These are phyloP conservation scores for Cheilosia urbana DNA, from an alignment of 2,888 invertebrate genomes.

Conservation along the genomic window DNA sequence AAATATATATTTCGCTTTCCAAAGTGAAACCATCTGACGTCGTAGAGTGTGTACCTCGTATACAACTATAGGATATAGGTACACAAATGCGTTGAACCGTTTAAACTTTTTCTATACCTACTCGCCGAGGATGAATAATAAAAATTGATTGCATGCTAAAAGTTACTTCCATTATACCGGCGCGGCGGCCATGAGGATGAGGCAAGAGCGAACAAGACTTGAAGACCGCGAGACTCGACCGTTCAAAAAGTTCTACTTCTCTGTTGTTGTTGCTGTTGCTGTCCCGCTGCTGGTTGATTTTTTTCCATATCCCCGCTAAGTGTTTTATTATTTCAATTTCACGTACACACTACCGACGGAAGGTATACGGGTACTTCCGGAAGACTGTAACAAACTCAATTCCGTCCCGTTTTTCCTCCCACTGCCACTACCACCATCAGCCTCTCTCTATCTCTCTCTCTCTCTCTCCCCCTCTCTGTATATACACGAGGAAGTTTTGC, in stretches of 20 bases:
- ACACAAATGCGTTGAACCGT: slow-evolving; percentile 62
- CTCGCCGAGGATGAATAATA: slow-evolving; percentile 62
- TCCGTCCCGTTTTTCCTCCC: slow-evolving; percentile 23
- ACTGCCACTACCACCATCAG: neutral
- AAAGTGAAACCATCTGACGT: slow-evolving; percentile 13
- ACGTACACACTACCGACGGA: slow-evolving; percentile 54
- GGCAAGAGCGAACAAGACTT: slow-evolving; percentile 23
- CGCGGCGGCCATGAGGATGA: neutral
- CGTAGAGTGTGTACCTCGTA: slow-evolving; percentile 25
- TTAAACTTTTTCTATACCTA: slow-evolving; percentile 50
- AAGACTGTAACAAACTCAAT: slow-evolving; percentile 70
- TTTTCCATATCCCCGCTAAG: slow-evolving; percentile 68
- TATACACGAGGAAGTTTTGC: slow-evolving; percentile 56
- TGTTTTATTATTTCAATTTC: slow-evolving; percentile 74
- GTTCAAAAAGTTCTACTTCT: slow-evolving; percentile 19
- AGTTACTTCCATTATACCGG: slow-evolving; percentile 58
- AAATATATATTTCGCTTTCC: neutral
- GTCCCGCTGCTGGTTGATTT: slow-evolving; percentile 5
- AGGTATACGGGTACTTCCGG: slow-evolving; percentile 39
- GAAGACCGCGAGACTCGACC: slow-evolving; percentile 56
- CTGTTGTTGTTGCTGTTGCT: neutral
- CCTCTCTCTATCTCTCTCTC: neutral
- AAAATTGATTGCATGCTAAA: slow-evolving; percentile 74
- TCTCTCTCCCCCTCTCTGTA: neutral
- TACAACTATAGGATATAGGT: slow-evolving; percentile 23